These are phyloP conservation scores for Neodiprion lecontei DNA, from an alignment of 1,140 invertebrate genomes.

Conservation along the genomic window DNA sequence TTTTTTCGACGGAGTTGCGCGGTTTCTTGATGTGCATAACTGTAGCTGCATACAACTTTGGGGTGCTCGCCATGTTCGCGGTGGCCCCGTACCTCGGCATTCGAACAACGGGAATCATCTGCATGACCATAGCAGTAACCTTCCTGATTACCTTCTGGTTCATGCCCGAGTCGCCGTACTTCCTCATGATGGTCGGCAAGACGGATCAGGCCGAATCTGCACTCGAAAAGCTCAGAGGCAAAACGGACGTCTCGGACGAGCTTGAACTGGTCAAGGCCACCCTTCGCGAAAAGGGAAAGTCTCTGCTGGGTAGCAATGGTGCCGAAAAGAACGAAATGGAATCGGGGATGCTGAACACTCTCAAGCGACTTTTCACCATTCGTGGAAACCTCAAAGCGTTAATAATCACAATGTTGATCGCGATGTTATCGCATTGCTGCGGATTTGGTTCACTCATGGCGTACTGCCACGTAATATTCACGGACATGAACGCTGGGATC, in stretches of 20 bases:
- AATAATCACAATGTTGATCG: conserved; percentile 69
- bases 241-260: conserved; percentile 45
- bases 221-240: conserved; percentile 35
- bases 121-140: conserved; percentile 45
- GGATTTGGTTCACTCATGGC: conserved; percentile 75
- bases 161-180: conserved; percentile 63
- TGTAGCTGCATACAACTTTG: conserved; percentile 63
- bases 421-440: conserved; percentile 74
- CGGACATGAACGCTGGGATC: conserved; percentile 62
- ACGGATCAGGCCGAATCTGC: conserved; percentile 31
- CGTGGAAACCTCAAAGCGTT: conserved; percentile 69
- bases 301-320: neutral
- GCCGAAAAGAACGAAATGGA: conserved; percentile 15
- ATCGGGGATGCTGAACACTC: conserved; percentile 13
- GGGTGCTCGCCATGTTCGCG: conserved; percentile 57
- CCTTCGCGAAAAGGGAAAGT: conserved; percentile 48
- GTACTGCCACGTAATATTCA: conserved; percentile 76
- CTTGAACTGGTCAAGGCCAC: conserved; percentile 48
- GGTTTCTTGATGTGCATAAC: conserved; percentile 68
- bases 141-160: conserved; percentile 51
- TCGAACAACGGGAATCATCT: conserved; percentile 33
- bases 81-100: conserved; percentile 42
- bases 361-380: conserved; percentile 65
- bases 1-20: conserved; percentile 67
- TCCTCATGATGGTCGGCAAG: conserved; percentile 26